A percentile compares a stretch with the other conserved stretches of the same genome.
These are phyloP conservation scores for Dexiosoma caninum DNA, from an alignment of 2,888 invertebrate species.

Conservation along the genomic window DNA sequence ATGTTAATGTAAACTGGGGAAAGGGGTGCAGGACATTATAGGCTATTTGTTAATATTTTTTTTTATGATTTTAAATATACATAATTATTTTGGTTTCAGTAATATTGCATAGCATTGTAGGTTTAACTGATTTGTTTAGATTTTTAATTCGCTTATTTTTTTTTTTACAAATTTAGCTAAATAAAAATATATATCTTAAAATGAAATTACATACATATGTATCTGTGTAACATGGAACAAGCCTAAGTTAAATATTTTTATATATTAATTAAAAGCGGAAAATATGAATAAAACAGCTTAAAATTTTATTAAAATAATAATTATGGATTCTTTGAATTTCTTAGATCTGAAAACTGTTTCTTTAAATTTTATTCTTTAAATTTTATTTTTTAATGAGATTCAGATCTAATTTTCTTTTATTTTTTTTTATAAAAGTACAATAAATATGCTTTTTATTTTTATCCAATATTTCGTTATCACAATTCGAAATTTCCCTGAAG, in stretches of 20 bases:
- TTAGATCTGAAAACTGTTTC: too few species aligned
- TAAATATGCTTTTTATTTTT: too few species aligned
- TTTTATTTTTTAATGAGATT: too few species aligned
- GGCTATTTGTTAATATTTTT: conserved; percentile 21
- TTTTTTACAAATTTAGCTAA: conserved; percentile 54
- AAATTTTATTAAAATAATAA: background rate
- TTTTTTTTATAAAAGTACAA: too few species aligned
- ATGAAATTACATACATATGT: background rate
- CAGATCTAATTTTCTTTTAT: too few species aligned
- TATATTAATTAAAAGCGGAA: background rate
- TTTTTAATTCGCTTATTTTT: background rate
- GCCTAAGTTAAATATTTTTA: conserved; percentile 48
- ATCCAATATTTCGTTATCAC: too few species aligned
- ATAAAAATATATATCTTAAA: conserved; percentile 28
- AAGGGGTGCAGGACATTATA: background rate
- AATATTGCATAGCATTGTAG: conserved; percentile 21
- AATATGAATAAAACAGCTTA: background rate
- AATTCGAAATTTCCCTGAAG: too few species aligned
- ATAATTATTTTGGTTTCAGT: conserved; percentile 21
- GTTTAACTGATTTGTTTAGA: conserved; percentile 3
- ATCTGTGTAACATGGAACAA: conserved; percentile 20
- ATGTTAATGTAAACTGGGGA: background rate
- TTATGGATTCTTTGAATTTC: too few species aligned
- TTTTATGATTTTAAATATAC: conserved; percentile 1
- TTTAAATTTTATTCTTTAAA: too few species aligned